A percentile compares a stretch with the other conserved stretches of the same genome.
Evolutionary conservation across 2,888 invertebrate genomes (phyloP).

Genomic region (Diaphora mendica): DNA sequence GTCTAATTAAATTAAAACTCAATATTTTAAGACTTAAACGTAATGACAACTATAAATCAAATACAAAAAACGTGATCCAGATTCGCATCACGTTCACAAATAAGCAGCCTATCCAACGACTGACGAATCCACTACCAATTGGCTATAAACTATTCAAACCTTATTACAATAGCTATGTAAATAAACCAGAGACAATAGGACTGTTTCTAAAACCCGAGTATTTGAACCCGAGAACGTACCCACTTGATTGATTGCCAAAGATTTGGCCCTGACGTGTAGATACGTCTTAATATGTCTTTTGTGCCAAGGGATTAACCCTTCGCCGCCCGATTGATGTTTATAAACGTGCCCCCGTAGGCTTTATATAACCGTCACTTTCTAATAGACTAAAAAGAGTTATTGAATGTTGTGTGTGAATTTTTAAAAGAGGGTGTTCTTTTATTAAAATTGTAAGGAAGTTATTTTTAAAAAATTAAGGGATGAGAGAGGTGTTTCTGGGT

Average conservation of each 20-base stretch:
- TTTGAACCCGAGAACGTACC: conserved; percentile 23
- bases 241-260: conserved; percentile 48
- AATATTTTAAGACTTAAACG: not conserved
- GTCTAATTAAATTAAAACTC: not conserved
- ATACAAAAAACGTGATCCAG: not conserved
- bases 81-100: not conserved
- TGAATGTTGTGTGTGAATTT: conserved; percentile 11
- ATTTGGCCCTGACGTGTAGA: conserved; percentile 49
- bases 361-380: conserved; percentile 32
- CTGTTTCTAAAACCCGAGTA: conserved; percentile 10
- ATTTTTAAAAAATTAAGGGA: not conserved
- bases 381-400: conserved; percentile 34
- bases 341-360: conserved; percentile 36
- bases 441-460: not conserved
- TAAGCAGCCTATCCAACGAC: not conserved
- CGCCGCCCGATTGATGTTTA: conserved; percentile 49
- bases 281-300: conserved; percentile 52
- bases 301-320: conserved; percentile 50
- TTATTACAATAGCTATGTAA: conserved; percentile 8
- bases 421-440: conserved; percentile 7
- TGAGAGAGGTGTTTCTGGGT: not conserved
- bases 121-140: not conserved
- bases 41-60: not conserved
- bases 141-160: conserved; percentile 8
- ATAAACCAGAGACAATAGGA: conserved; percentile 11